A percentile compares a stretch with the other conserved stretches of the same genome.
phyloP scores from a whole-genome alignment of 2,113 vertebrate genomes.

The Brachirus orientalis region DNA sequence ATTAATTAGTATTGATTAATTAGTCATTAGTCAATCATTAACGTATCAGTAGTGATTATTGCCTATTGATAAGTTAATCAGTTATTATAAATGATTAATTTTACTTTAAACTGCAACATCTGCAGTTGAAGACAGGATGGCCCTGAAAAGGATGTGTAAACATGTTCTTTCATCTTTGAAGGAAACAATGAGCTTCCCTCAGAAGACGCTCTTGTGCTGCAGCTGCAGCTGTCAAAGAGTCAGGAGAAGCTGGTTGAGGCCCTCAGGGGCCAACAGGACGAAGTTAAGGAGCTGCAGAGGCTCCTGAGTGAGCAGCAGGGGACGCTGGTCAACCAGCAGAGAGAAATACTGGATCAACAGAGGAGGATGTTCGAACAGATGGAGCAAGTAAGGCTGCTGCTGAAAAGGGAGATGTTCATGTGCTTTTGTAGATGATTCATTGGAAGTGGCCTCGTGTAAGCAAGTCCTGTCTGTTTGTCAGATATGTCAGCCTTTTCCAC shows the following conservation, averaged over 20 bases:
- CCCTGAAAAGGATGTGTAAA: not conserved
- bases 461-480: not conserved
- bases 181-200: conserved; percentile 87
- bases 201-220: conserved; percentile 87
- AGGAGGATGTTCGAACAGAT: conserved; percentile 87
- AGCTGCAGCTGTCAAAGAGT: conserved; percentile 86
- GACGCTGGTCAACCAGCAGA: conserved; percentile 83
- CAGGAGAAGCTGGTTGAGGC: conserved; percentile 87
- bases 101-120: no score
- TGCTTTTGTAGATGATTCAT: no score
- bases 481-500: no score
- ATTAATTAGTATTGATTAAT: no score
- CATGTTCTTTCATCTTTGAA: conserved; percentile 44
- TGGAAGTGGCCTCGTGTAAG: not conserved
- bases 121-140: no score
- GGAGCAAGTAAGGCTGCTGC: conserved; percentile 77
- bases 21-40: no score
- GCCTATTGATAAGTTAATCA: no score
- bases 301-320: conserved; percentile 85
- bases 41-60: no score
- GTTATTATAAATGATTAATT: no score
- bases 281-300: conserved; percentile 84
- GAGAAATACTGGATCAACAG: conserved; percentile 87
- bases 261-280: conserved; percentile 83
- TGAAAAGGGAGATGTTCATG: not conserved